A percentile compares a stretch with the other conserved stretches of the same genome.
Evolutionary conservation across 92 coral and sea anemone species (phyloP).

Genomic region (Paramuricea clavata): DNA sequence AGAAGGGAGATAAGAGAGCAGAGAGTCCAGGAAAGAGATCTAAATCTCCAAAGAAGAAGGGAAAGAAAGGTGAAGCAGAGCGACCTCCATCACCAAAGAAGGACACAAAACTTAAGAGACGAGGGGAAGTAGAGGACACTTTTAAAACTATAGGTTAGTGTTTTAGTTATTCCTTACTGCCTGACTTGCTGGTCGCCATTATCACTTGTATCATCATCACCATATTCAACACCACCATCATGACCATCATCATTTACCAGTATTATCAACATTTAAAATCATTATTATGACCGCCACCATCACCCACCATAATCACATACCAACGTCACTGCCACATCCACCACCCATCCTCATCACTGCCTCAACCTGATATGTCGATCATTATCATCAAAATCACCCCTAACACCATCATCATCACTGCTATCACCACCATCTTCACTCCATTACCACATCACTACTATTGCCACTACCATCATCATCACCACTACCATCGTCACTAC

Average conservation of each 20-base stretch:
- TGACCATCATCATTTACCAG: too few species aligned
- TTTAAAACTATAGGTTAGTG: slow-evolving; percentile 88
- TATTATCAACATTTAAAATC: too few species aligned
- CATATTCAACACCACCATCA: too few species aligned
- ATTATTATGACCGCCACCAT: too few species aligned
- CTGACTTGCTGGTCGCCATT: background rate
- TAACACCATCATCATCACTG: background rate
- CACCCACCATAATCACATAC: background rate
- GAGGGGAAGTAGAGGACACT: slow-evolving; percentile 97
- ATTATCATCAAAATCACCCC: background rate
- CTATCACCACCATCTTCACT: background rate
- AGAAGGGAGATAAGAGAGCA: slow-evolving; percentile 87
- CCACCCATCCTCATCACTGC: too few species aligned
- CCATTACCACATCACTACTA: background rate
- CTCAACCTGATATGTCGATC: too few species aligned
- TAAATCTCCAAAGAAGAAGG: slow-evolving; percentile 93
- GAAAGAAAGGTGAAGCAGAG: slow-evolving; percentile 86
- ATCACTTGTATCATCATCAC: background rate
- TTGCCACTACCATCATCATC: background rate
- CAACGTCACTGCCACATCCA: background rate
- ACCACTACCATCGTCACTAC: background rate
- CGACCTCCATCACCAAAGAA: slow-evolving; percentile 93
- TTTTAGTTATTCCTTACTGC: background rate
- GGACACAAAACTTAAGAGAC: slow-evolving; percentile 88
- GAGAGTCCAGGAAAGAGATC: slow-evolving; percentile 93